A percentile compares a stretch with the other conserved stretches of the same genome.
Evolutionary conservation across 2,113 vertebrate genomes (phyloP).

Genomic region (Ptilonorhynchus violaceus): DNA sequence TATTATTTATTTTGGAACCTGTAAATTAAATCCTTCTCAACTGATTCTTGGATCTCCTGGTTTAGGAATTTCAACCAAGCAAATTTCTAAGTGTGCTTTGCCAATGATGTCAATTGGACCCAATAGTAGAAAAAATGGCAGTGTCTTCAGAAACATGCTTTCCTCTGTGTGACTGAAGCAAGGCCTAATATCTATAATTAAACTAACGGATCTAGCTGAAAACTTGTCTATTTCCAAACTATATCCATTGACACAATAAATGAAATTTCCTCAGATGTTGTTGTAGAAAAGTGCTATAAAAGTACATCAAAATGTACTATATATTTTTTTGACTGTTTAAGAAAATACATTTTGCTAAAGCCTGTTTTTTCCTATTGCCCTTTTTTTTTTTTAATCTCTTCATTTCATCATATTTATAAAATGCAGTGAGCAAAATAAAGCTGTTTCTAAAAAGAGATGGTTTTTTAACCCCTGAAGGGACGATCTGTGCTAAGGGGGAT

Average conservation of each 20-base stretch:
- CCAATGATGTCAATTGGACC: background rate
- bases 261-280: fast-evolving
- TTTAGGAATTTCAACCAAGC: background rate
- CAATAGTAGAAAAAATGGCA: background rate
- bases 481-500: background rate
- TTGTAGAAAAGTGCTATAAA: background rate
- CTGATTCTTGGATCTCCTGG: background rate
- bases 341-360: background rate
- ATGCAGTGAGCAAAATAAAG: background rate
- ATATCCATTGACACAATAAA: background rate
- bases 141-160: background rate
- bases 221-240: background rate
- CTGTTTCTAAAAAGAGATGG: background rate
- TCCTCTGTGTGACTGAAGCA: background rate
- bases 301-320: background rate
- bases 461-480: background rate
- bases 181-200: background rate
- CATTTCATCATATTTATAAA: background rate
- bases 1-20: background rate
- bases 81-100: background rate
- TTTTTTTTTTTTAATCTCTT: background rate
- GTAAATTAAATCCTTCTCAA: background rate
- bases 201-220: background rate
- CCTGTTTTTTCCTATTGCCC: background rate
- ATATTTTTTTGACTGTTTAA: background rate